A percentile compares a stretch with the other conserved stretches of the same genome.
These are phyloP conservation scores for Takifugu ocellatus DNA, from an alignment of 2,797 vertebrate species.

Conservation along the genomic window DNA sequence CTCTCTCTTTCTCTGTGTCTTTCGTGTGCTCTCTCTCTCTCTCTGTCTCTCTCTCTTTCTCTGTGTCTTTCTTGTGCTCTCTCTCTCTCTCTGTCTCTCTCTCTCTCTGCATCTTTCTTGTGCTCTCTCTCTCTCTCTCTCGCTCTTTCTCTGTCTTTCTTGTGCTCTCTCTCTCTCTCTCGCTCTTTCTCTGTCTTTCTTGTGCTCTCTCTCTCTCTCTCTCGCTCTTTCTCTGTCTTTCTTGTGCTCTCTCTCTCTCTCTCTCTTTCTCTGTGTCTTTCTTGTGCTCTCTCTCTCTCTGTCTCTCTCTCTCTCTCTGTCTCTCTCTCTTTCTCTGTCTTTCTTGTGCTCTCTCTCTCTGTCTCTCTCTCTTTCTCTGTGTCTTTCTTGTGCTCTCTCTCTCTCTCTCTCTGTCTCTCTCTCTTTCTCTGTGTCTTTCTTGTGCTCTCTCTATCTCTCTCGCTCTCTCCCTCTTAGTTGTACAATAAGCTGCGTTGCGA, in stretches of 20 bases:
- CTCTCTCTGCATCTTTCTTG: neutral
- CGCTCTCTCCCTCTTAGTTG: slow-evolving; percentile 53
- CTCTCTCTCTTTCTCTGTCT: neutral
- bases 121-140: neutral
- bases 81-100: neutral
- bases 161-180: neutral
- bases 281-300: neutral
- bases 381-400: too few species aligned
- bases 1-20: neutral
- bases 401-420: neutral
- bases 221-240: neutral
- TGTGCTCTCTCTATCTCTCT: neutral
- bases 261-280: neutral
- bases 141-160: too few species aligned
- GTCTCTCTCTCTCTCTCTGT: neutral
- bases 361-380: too few species aligned
- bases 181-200: too few species aligned
- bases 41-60: neutral
- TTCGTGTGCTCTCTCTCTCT: neutral
- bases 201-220: neutral
- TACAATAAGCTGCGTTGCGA: slow-evolving; percentile 77
- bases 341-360: neutral
- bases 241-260: neutral
- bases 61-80: too few species aligned
- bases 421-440: neutral